Base-by-base conservation (phyloP, 2,888 invertebrate genomes). In the Coronaproctus castanopsis region DNA sequence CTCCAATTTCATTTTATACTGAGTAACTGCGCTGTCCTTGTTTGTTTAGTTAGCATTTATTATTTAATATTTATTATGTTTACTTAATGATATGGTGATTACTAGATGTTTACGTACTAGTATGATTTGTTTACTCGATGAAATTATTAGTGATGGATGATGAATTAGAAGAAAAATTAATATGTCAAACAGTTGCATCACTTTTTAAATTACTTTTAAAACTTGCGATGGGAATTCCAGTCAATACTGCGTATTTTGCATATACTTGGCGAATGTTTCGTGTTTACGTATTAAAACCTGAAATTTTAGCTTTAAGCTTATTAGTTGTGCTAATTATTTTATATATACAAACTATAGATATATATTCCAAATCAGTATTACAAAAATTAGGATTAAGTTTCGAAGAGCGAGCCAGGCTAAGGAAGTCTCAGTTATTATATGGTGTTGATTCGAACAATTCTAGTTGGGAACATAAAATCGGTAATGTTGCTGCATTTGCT, bases 111-210 rank as follows among this genome's bases (percentile, higher is more conserved):
- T 8, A 36, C 14, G 36, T 36, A 14, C 14, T 36, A 36, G 36
- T 36, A 36, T 36, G 36, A 8, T 36, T 36, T 8, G 8, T 8
- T 36, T 36, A 36, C 36, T 36, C 14, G 14, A 8, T 14, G 14
- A 36, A 5, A 36, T 8, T 36, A 14, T 14, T 36, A 5, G 36
- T 8, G 14, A 90, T 90, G 90, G 90, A 90, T 80, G 89, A 90
- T 83, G 88, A 88, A 76, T 76, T 89, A 69, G 89, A 90, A 75
- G 88, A 89, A 69, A 82, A 81, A 78, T 82, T 89, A 68, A 77
- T 89, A 68, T 86, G 87, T 73, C 88, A 89, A 78, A 86, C 88
- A 36, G 87, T 87, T 73, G 74, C 86, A 65, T 86, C 87, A 65
- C 86, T 88, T 72, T 81, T 86, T 80, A 88, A 87, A 78, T 77